Conservation (phyloP, 2,113 vertebrate genomes). For the Hymenochirus boettgeri region DNA sequence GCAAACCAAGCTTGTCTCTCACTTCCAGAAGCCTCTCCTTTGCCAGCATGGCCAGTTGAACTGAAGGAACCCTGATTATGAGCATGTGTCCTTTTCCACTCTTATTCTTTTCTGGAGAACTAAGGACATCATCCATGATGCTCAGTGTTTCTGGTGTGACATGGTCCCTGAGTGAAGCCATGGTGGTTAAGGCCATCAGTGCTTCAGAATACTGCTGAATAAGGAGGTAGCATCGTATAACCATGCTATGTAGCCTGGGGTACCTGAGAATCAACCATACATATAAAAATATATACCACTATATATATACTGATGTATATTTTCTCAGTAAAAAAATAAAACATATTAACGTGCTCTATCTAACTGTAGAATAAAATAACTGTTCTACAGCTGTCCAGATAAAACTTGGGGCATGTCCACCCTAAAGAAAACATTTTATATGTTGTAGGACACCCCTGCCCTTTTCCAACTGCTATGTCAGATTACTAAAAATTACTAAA, state of each 20-base stretch:
- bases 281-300: neutral
- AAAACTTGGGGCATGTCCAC: no score
- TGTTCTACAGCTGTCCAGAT: no score
- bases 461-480: no score
- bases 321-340: no score
- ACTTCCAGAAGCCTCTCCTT: slow-evolving; percentile 89
- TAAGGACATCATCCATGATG: slow-evolving; percentile 91
- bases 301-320: no score
- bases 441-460: no score
- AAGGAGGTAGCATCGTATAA: slow-evolving; percentile 94
- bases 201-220: slow-evolving; percentile 97
- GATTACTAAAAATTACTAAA: no score
- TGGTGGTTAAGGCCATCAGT: slow-evolving; percentile 89
- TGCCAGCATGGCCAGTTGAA: slow-evolving; percentile 93
- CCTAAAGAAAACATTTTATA: no score
- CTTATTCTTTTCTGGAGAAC: slow-evolving; percentile 72
- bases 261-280: slow-evolving; percentile 64
- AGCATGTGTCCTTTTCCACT: slow-evolving; percentile 91
- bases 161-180: slow-evolving; percentile 84
- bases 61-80: slow-evolving; percentile 86
- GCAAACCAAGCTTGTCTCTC: slow-evolving; percentile 86
- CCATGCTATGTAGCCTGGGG: slow-evolving; percentile 94
- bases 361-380: no score
- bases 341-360: no score
- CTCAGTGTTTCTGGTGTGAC: slow-evolving; percentile 91